Percentiles rank a stretch among this genome's conserved stretches.
These are phyloP conservation scores for Caenorhabditis sp. DNA, from an alignment of 2,888 invertebrate species.

Conservation along the genomic window DNA sequence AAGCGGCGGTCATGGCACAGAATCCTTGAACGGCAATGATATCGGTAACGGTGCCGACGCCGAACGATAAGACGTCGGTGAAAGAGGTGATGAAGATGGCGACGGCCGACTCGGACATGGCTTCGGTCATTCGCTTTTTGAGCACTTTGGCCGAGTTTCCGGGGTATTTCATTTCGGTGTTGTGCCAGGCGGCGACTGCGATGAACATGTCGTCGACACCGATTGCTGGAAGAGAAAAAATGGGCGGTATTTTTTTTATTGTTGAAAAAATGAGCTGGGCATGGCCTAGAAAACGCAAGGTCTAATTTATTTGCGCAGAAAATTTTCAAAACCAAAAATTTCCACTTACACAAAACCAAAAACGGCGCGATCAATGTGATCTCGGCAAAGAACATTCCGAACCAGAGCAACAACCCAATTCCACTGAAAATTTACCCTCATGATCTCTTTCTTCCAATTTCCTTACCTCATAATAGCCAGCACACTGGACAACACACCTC, in stretches of 20 bases:
- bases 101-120: constrained; percentile 94
- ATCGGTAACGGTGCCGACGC: constrained; percentile 93
- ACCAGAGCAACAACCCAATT: constrained; percentile 93
- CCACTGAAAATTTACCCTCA: constrained; percentile 89
- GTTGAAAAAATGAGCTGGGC: no score
- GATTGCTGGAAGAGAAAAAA: constrained; percentile 88
- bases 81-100: constrained; percentile 96
- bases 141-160: constrained; percentile 85
- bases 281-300: no score
- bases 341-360: constrained; percentile 87
- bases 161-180: constrained; percentile 87
- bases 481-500: constrained; percentile 93
- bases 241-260: no score
- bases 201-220: constrained; percentile 97
- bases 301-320: no score
- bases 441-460: no score
- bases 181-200: constrained; percentile 94
- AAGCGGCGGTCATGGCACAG: constrained; percentile 95
- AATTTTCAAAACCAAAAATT: no score
- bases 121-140: constrained; percentile 92
- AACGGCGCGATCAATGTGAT: constrained; percentile 96
- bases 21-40: constrained; percentile 96
- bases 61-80: constrained; percentile 91
- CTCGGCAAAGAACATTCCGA: constrained; percentile 94
- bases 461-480: constrained; percentile 89